These are phyloP conservation scores for Thaumatotibia leucotreta DNA, from an alignment of 1,140 invertebrate species.

Conservation along the genomic window DNA sequence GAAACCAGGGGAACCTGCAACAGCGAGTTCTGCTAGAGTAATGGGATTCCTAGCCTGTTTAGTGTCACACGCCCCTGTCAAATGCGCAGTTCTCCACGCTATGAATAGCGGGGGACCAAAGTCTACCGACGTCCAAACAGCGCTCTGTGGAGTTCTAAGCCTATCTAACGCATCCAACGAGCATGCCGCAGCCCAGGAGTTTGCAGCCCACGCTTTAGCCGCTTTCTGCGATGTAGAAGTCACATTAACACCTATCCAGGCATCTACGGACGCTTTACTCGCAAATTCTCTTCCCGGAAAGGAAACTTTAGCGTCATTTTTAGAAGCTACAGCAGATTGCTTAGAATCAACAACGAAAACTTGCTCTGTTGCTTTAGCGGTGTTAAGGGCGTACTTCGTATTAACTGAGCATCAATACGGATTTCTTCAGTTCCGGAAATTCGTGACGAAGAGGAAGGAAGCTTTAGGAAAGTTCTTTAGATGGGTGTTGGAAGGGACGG, in stretches of 20 bases:
- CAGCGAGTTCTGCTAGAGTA: conserved; percentile 79
- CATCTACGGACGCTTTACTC: conserved; percentile 35
- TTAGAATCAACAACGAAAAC: conserved; percentile 80
- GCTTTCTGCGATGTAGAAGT: conserved; percentile 89
- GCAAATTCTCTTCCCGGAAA: conserved; percentile 84
- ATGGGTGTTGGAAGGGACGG: conserved; percentile 75
- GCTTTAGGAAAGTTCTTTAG: conserved; percentile 79
- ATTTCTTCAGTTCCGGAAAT: conserved; percentile 85
- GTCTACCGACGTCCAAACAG: conserved; percentile 59
- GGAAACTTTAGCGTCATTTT: conserved; percentile 81
- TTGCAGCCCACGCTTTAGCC: conserved; percentile 82
- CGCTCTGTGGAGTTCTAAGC: conserved; percentile 83
- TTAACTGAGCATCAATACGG: conserved; percentile 91
- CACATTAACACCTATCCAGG: conserved; percentile 72
- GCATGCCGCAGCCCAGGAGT: conserved; percentile 82
- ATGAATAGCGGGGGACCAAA: conserved; percentile 52
- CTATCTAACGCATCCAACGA: conserved; percentile 68
- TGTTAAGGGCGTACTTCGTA: conserved; percentile 85
- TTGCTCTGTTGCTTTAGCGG: conserved; percentile 82
- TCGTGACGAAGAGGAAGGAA: conserved; percentile 79
- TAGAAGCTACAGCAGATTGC: conserved; percentile 83
- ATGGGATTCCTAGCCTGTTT: conserved; percentile 90
- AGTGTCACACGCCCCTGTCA: conserved; percentile 85
- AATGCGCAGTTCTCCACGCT: conserved; percentile 84
- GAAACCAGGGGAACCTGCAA: conserved; percentile 54